A percentile compares a stretch with the other conserved stretches of the same genome.
These are phyloP conservation scores for Gastracanthus pulcherrimus DNA, from an alignment of 2,888 invertebrate species.

Conservation along the genomic window DNA sequence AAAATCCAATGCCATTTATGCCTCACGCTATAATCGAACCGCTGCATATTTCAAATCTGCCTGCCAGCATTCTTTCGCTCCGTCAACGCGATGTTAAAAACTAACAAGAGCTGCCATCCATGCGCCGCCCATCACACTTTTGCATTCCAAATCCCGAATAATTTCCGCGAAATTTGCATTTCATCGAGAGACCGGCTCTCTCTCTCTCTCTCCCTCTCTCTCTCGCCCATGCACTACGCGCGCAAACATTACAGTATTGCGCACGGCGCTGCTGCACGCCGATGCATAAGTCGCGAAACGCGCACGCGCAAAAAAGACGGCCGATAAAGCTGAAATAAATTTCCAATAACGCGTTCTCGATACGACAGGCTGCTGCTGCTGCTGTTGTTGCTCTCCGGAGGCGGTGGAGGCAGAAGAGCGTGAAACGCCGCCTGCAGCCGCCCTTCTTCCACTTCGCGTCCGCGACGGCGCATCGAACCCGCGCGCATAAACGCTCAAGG, in stretches of 20 bases:
- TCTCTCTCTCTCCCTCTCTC: too few relatives aligned
- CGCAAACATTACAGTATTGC: too few relatives aligned
- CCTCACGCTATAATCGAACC: neutral
- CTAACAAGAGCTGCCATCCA: neutral
- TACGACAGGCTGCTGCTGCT: neutral
- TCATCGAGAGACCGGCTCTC: neutral
- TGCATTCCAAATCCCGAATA: neutral
- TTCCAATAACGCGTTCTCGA: slow-evolving; percentile 8
- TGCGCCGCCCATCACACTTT: neutral
- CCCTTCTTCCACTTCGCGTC: too few relatives aligned
- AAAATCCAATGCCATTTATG: neutral
- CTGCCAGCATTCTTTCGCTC: neutral
- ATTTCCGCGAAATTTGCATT: neutral
- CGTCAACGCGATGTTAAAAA: neutral
- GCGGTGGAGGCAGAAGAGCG: neutral
- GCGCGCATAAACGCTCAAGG: neutral
- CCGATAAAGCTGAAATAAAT: slow-evolving; percentile 24
- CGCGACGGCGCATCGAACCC: neutral
- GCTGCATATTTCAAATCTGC: neutral
- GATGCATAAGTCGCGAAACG: neutral
- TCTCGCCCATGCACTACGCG: too few relatives aligned
- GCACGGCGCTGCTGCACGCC: neutral
- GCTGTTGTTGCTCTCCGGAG: neutral
- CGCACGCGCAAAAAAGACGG: neutral
- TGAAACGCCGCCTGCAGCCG: neutral